Conservation (phyloP, 2,888 invertebrate species). For the Amiota minor region DNA sequence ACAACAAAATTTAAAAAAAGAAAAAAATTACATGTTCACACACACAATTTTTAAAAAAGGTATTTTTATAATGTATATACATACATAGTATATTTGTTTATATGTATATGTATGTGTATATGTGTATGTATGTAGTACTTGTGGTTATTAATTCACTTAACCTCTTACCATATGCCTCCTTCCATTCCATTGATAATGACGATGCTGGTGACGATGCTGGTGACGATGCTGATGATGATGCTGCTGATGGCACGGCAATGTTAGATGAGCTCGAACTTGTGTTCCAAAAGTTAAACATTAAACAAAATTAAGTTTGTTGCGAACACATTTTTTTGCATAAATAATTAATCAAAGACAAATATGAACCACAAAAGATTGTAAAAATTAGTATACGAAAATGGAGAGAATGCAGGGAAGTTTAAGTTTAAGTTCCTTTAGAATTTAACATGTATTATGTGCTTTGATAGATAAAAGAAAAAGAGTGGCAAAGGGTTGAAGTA, state of each 20-base stretch:
- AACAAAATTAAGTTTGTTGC: constrained; percentile 63
- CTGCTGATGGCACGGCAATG: not conserved
- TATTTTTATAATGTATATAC: not conserved
- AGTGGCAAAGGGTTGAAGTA: too few relatives aligned
- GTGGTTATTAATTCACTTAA: not conserved
- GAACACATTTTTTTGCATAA: constrained; percentile 60
- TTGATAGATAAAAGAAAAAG: too few relatives aligned
- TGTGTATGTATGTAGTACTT: not conserved
- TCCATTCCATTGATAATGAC: too few relatives aligned
- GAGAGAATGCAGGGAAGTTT: too few relatives aligned
- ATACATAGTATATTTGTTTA: too few relatives aligned
- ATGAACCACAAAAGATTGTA: not conserved
- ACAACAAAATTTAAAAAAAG: constrained; percentile 47
- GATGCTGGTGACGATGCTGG: not conserved
- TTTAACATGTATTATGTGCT: too few relatives aligned
- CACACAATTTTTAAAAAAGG: not conserved
- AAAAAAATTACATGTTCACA: constrained; percentile 7
- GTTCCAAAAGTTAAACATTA: constrained; percentile 61
- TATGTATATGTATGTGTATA: not conserved
- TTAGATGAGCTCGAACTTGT: constrained; percentile 31
- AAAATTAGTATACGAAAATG: too few relatives aligned
- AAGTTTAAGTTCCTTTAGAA: too few relatives aligned
- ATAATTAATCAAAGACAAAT: constrained; percentile 51
- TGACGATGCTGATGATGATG: not conserved
- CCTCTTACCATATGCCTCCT: not conserved